phyloP scores from a whole-genome alignment of 2,797 vertebrate genomes.

The Kryptopterus vitreolus region DNA sequence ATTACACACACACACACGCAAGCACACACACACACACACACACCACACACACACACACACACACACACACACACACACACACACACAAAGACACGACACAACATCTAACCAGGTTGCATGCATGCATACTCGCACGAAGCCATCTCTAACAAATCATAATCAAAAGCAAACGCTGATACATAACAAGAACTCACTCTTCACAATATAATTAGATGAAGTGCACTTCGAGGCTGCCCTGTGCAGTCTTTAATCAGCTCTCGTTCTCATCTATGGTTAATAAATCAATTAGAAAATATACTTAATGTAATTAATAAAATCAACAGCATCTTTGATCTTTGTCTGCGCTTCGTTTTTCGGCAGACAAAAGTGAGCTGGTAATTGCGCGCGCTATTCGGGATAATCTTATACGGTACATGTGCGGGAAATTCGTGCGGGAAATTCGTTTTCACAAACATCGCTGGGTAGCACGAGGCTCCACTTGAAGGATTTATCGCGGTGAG shows the following conservation, averaged over 20 bases:
- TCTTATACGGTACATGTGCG: conserved; percentile 3
- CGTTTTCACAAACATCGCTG: not conserved
- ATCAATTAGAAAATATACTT: conserved; percentile 47
- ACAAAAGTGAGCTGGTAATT: conserved; percentile 1
- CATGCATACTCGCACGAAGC: not conserved
- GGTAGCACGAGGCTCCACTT: not conserved
- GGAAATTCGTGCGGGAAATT: not conserved
- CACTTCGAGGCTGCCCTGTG: conserved; percentile 18
- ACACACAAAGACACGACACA: no score
- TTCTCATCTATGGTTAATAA: conserved; percentile 37
- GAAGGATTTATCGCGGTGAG: not conserved
- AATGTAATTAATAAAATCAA: conserved; percentile 48
- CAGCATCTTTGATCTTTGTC: not conserved
- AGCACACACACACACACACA: no score
- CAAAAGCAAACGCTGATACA: conserved; percentile 23
- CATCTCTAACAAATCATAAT: conserved; percentile 30
- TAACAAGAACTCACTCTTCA: conserved; percentile 37
- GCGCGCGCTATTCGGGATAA: not conserved
- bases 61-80: not conserved
- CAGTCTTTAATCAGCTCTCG: conserved; percentile 33
- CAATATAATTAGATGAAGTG: conserved; percentile 47
- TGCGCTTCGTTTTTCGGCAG: conserved; percentile 13
- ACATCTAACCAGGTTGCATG: not conserved
- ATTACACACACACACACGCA: no score
- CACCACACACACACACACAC: not conserved